These are phyloP conservation scores for Drosophila helvetica DNA, from an alignment of 2,888 invertebrate species.

Conservation along the genomic window DNA sequence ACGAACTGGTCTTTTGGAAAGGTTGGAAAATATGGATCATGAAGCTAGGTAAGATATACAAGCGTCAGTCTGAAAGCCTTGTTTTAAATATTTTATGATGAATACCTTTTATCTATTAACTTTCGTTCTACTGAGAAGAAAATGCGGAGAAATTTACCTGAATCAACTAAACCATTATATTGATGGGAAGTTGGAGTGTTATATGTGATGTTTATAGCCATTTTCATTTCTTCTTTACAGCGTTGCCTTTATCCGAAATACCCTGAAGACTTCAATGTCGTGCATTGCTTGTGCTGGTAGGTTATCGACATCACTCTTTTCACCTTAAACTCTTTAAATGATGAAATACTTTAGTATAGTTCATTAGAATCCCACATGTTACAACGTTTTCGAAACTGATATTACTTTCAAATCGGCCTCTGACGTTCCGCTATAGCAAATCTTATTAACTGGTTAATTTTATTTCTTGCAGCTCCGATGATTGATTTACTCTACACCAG, in stretches of 20 bases:
- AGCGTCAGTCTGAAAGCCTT: not conserved
- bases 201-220: not conserved
- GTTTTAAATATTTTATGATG: conserved; percentile 48
- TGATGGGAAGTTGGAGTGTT: too few relatives aligned
- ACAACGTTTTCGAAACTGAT: conserved; percentile 69
- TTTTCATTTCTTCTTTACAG: conserved; percentile 26
- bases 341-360: conserved; percentile 75
- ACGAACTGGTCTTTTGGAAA: not conserved
- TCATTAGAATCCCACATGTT: conserved; percentile 76
- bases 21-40: not conserved
- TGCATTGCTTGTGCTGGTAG: conserved; percentile 21
- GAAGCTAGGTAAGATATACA: conserved; percentile 9
- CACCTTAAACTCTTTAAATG: conserved; percentile 32
- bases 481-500: not conserved
- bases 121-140: conserved; percentile 74
- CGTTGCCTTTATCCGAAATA: not conserved
- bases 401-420: rapidly evolving
- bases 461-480: not conserved
- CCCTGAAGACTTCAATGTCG: not conserved
- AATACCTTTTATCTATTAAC: conserved; percentile 65
- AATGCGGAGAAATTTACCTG: conserved; percentile 67
- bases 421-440: not conserved
- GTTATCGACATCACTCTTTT: not conserved
- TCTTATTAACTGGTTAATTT: not conserved
- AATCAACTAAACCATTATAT: conserved; percentile 17